Conservation (phyloP, 2,888 invertebrate species). For the Ophion ventricosus region DNA sequence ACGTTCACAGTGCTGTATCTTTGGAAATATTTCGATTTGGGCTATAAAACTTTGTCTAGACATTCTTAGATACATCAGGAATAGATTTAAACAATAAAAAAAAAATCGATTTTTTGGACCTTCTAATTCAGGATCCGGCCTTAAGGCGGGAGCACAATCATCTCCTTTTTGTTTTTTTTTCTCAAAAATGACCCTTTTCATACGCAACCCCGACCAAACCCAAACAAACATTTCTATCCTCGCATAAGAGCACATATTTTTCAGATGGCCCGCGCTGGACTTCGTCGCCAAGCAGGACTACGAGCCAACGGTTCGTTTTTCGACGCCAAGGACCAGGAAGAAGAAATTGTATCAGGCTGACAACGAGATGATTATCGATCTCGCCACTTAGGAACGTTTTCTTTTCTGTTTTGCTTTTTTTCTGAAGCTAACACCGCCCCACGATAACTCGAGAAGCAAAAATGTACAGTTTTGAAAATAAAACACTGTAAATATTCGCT, state of each 20-base stretch:
- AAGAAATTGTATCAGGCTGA: slow-evolving; percentile 56
- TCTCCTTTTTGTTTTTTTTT: too few relatives aligned
- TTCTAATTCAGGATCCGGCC: too few relatives aligned
- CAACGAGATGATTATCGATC: slow-evolving; percentile 47
- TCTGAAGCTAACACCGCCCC: neutral
- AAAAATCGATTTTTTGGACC: too few relatives aligned
- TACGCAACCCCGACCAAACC: neutral
- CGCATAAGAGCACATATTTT: neutral
- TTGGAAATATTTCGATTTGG: too few relatives aligned
- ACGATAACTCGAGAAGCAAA: neutral
- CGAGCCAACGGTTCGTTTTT: neutral
- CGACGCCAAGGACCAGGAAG: slow-evolving; percentile 19
- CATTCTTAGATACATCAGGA: too few relatives aligned
- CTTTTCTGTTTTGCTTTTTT: too few relatives aligned
- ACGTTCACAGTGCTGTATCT: too few relatives aligned
- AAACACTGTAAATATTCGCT: neutral
- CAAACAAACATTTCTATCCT: neutral
- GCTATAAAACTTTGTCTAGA: too few relatives aligned
- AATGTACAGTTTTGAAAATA: neutral
- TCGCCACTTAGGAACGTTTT: slow-evolving; percentile 24
- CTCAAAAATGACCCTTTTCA: neutral
- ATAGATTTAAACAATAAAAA: too few relatives aligned
- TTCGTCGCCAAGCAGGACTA: slow-evolving; percentile 43
- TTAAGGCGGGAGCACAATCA: too few relatives aligned
- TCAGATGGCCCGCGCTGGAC: slow-evolving; percentile 64